Conservation (phyloP, 2,888 invertebrate species). For the Aspidiotus rigidus region DNA sequence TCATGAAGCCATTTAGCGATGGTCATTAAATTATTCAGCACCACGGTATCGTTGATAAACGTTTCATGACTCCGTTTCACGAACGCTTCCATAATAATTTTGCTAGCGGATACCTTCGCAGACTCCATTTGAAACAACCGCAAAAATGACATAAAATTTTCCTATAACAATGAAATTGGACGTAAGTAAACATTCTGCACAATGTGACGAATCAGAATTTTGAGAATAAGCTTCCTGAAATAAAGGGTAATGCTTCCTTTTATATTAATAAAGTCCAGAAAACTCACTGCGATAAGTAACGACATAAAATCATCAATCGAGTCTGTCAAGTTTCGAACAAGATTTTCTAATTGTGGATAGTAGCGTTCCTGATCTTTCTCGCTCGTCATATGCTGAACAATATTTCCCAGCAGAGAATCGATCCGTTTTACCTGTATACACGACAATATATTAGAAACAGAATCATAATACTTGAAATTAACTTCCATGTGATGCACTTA, state of each 20-base stretch:
- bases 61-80: conserved; percentile 40
- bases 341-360: conserved; percentile 65
- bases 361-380: conserved; percentile 69
- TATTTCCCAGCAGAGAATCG: conserved; percentile 72
- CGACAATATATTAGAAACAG: not conserved
- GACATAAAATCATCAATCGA: conserved; percentile 18
- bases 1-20: conserved; percentile 85
- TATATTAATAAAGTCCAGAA: too few relatives aligned
- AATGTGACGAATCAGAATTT: too few relatives aligned
- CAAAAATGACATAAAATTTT: conserved; percentile 79
- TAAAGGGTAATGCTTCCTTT: too few relatives aligned
- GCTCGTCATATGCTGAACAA: conserved; percentile 71
- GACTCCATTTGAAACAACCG: conserved; percentile 82
- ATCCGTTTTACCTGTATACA: conserved; percentile 49
- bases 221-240: too few relatives aligned
- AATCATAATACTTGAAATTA: not conserved
- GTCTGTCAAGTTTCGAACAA: conserved; percentile 42
- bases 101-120: conserved; percentile 73
- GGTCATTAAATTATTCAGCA: conserved; percentile 79
- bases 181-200: too few relatives aligned
- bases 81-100: conserved; percentile 56
- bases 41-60: conserved; percentile 65
- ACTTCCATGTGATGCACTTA: not conserved
- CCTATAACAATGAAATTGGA: conserved; percentile 44
- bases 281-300: conserved; percentile 19